These are phyloP conservation scores for Microcebus tavaratra DNA, from an alignment of 2,113 vertebrate species.

Conservation along the genomic window DNA sequence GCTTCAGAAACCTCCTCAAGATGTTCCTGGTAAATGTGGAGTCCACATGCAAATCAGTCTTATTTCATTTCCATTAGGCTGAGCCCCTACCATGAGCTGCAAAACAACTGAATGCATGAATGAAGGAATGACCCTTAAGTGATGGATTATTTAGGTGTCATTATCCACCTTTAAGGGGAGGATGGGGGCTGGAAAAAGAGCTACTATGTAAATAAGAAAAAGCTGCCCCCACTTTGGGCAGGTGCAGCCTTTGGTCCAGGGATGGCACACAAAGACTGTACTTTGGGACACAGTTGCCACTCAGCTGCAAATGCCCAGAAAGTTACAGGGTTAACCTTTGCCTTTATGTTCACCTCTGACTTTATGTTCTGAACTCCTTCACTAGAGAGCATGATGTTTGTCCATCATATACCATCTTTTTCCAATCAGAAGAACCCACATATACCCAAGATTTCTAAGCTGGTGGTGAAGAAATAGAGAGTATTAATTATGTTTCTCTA, in stretches of 20 bases:
- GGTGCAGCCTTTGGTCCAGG: no score
- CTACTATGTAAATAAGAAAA: not conserved
- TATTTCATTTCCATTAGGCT: not conserved
- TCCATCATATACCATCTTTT: no score
- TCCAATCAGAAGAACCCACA: no score
- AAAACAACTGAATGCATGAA: not conserved
- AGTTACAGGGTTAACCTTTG: not conserved
- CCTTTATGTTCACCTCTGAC: no score
- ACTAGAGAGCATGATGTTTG: no score
- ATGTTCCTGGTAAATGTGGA: not conserved
- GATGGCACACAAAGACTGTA: not conserved
- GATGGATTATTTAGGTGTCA: not conserved
- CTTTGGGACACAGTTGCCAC: not conserved
- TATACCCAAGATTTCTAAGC: no score
- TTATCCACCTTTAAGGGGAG: not conserved
- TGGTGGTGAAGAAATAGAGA: no score
- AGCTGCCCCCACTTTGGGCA: rapidly evolving
- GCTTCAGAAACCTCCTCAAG: not conserved
- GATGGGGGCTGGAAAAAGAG: not conserved
- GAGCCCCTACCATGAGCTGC: not conserved
- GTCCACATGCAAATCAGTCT: not conserved
- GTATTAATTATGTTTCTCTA: no score
- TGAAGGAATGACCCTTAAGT: rapidly evolving
- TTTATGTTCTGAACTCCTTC: no score
- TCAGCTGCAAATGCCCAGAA: not conserved